Evolutionary conservation across 1,140 invertebrate genomes (phyloP).

Genomic region (Drosophila persimilis): DNA sequence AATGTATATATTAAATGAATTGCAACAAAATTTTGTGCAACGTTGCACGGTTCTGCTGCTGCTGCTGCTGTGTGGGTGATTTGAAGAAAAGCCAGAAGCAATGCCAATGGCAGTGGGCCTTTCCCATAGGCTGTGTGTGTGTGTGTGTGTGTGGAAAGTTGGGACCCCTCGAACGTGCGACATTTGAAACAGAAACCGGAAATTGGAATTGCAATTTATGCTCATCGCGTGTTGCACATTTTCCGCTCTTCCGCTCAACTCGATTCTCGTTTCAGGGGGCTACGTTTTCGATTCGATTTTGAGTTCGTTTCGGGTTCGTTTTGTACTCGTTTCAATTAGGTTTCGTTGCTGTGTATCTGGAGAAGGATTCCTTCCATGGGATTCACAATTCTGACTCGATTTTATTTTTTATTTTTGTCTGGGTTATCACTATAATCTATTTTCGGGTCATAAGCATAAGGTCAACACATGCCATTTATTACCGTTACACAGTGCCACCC

Average conservation of each 20-base stretch:
- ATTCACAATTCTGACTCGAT: not conserved
- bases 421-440: constrained; percentile 69
- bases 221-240: constrained; percentile 71
- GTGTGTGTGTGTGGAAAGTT: not conserved
- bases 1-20: constrained; percentile 69
- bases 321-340: constrained; percentile 14
- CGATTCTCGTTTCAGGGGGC: constrained; percentile 32
- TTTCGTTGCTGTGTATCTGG: not conserved
- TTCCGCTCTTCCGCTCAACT: constrained; percentile 49
- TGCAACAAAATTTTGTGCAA: constrained; percentile 69
- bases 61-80: constrained; percentile 13
- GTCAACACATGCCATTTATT: constrained; percentile 69
- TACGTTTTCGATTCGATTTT: constrained; percentile 7
- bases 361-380: constrained; percentile 6
- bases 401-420: not conserved
- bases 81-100: constrained; percentile 23
- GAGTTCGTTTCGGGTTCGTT: constrained; percentile 22
- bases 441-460: constrained; percentile 71
- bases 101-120: too few species aligned
- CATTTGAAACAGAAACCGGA: constrained; percentile 77
- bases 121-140: not conserved
- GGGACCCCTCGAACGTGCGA: constrained; percentile 37
- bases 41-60: constrained; percentile 25
- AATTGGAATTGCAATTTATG: constrained; percentile 76
- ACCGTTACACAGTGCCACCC: constrained; percentile 5